Evolutionary conservation across 2,797 vertebrate genomes (phyloP).

Genomic region (Meriones psammophilus): DNA sequence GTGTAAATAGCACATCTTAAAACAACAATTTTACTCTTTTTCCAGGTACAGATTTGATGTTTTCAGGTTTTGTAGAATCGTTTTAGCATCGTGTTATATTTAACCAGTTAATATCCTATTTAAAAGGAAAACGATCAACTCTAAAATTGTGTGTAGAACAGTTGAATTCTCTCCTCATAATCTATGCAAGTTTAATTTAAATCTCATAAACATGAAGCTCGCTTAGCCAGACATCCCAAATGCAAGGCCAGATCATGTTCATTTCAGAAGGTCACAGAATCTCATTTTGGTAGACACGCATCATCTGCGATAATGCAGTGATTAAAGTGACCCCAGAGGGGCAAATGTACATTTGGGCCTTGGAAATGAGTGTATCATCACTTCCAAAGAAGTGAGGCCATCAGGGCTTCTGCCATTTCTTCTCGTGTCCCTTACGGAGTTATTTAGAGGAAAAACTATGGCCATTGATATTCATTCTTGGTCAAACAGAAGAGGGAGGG

Average conservation of each 20-base stretch:
- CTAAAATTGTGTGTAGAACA: conserved; percentile 59
- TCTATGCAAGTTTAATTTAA: conserved; percentile 78
- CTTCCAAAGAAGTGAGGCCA: conserved; percentile 73
- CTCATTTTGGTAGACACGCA: conserved; percentile 75
- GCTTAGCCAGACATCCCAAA: conserved; percentile 63
- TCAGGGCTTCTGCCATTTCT: conserved; percentile 54
- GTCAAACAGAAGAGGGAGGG: background rate
- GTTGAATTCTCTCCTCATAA: conserved; percentile 58
- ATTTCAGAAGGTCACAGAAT: conserved; percentile 78
- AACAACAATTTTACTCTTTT: background rate
- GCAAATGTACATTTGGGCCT: conserved; percentile 57
- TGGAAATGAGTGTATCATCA: conserved; percentile 73
- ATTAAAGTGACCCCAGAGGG: conserved; percentile 78
- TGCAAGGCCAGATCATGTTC: conserved; percentile 72
- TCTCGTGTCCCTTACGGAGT: background rate
- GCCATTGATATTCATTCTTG: background rate
- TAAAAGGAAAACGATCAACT: conserved; percentile 25
- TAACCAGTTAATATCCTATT: conserved; percentile 19
- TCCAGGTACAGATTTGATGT: background rate
- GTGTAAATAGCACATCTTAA: background rate
- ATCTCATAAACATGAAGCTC: conserved; percentile 76
- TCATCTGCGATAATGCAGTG: conserved; percentile 73
- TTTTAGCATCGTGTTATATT: conserved; percentile 19
- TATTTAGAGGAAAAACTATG: conserved; percentile 2
- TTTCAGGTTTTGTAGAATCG: background rate